Percentiles rank a stretch among this genome's conserved stretches.
phyloP scores from a whole-genome alignment of 2,888 invertebrate genomes.

The Platycheirus albimanus region DNA sequence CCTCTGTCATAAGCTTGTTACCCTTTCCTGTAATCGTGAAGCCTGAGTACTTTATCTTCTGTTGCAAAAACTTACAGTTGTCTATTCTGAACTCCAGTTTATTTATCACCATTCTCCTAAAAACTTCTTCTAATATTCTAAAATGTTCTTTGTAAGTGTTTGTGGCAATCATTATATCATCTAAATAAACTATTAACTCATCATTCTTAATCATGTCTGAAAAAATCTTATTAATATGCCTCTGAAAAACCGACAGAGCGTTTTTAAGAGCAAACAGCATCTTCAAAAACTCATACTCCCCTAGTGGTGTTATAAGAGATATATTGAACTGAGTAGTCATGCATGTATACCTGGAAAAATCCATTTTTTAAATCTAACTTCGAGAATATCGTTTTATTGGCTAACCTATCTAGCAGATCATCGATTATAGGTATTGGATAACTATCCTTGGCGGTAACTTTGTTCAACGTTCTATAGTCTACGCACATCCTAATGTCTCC shows the following conservation, averaged over 20 bases:
- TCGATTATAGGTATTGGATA: background rate
- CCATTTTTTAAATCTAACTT: conserved; percentile 3
- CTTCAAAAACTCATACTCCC: too few species aligned
- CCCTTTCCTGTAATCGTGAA: conserved; percentile 1
- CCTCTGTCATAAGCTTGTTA: background rate
- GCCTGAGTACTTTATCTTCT: background rate
- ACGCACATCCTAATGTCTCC: too few species aligned
- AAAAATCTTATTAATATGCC: too few species aligned
- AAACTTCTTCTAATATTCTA: conserved; percentile 43
- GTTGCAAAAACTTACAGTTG: background rate
- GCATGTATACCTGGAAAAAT: background rate
- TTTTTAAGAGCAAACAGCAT: too few species aligned
- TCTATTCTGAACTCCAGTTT: conserved; percentile 12
- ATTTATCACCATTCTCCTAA: conserved; percentile 9
- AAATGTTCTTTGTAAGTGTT: conserved; percentile 66
- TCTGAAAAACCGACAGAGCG: too few species aligned
- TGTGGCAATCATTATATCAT: conserved; percentile 75
- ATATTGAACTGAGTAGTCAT: too few species aligned
- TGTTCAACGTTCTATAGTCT: too few species aligned
- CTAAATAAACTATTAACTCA: conserved; percentile 35
- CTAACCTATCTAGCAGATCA: background rate
- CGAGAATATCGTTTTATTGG: background rate
- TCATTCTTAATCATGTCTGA: background rate
- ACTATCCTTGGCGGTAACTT: background rate
- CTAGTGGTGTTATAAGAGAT: too few species aligned